These are phyloP conservation scores for Hemitrygon akajei DNA, from an alignment of 2,797 vertebrate genomes.

Conservation along the genomic window DNA sequence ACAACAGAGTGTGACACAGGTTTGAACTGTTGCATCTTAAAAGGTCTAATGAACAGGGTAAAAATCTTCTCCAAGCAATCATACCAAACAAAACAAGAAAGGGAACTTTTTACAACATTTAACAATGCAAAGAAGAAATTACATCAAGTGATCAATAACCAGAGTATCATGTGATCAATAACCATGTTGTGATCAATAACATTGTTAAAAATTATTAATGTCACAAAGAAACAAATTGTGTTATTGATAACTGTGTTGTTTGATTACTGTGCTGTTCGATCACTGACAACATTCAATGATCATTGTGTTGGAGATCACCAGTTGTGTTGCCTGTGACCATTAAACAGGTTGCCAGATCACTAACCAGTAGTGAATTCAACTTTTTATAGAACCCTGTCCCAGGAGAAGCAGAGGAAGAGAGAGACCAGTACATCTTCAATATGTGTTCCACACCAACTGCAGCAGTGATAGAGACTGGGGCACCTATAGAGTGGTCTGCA, in stretches of 20 bases:
- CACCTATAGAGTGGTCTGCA: not conserved
- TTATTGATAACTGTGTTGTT: not conserved
- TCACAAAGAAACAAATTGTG: not conserved
- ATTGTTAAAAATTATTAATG: constrained; percentile 15
- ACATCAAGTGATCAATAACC: constrained; percentile 33
- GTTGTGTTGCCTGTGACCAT: too few relatives aligned
- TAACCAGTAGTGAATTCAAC: not conserved
- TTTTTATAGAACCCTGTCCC: not conserved
- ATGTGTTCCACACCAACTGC: not conserved
- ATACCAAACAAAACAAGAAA: not conserved
- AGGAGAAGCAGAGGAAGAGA: not conserved
- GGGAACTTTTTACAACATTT: not conserved
- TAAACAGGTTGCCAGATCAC: not conserved
- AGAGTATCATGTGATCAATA: not conserved
- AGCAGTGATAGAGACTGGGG: not conserved
- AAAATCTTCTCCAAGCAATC: not conserved
- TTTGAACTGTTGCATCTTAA: not conserved
- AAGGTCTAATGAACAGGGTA: not conserved
- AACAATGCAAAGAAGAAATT: not conserved
- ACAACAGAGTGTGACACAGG: not conserved
- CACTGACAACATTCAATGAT: too few relatives aligned
- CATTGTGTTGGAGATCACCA: too few relatives aligned
- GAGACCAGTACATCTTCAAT: not conserved
- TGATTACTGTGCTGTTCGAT: not conserved
- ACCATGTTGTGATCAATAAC: not conserved